Base-by-base conservation (phyloP, 2,113 vertebrate genomes). In the Odocoileus hemionus region DNA sequence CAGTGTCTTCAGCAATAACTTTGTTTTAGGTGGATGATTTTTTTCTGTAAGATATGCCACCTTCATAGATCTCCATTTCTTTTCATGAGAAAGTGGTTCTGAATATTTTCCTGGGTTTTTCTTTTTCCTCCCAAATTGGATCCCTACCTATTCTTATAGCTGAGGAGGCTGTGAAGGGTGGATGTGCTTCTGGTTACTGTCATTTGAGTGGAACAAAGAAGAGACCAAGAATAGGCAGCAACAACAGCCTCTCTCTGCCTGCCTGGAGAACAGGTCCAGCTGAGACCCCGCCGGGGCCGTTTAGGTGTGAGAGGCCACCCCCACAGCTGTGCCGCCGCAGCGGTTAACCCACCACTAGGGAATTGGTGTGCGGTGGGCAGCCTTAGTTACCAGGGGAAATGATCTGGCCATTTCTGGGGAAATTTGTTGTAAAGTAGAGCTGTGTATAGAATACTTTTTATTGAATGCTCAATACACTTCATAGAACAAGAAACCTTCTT, bases 331-430 rank as follows among this genome's bases (percentile, higher is more conserved):
- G 94, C 92, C 0, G 10, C 97, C 96, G 6, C 97, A 96, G 96
- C 91, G 97, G 95, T 98, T 98, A 98, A 97, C 96, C 96, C 58
- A 84, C 89, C 93, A 43, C 64, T 1, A 82, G 97, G 97, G 94
- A 97, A 97, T 94, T 96, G 97, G 61, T 93, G 61, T 98, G 91
- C 8, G 91, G 97, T 91, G 70, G 98, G 96, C 89, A 95, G 92
- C 39, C 15, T 95, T 97, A 92, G 88, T 97, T 96, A 97, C 97
- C 54, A 95, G 89, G 97, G 98, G 97, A 98, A 98, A 96, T 97
- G 88, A 95, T 96, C 86, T 91, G 91, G 85, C 94, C 90, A 95
- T 94, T 97, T 98, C 94, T 97, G 85, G 97, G 95, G 94, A 50
- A 96, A 95, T 97, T 97, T 97, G 85, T 76, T 95, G 82, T 97